Percentiles rank a stretch among this genome's conserved stretches.
These are phyloP conservation scores for Solea senegalensis DNA, from an alignment of 2,113 vertebrate genomes.

Conservation along the genomic window DNA sequence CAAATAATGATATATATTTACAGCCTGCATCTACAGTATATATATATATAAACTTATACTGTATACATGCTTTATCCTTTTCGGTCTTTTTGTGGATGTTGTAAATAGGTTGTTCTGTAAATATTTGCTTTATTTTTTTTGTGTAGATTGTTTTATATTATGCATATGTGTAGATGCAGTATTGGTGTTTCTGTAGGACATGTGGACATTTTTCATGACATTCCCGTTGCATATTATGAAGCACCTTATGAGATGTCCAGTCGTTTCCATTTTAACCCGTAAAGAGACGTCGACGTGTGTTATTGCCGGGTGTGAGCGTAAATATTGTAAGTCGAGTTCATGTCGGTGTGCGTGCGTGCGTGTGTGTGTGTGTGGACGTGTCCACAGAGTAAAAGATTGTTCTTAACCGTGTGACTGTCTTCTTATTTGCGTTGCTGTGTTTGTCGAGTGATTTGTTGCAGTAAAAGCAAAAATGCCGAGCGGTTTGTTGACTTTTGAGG, in stretches of 20 bases:
- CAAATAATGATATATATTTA: conserved; percentile 60
- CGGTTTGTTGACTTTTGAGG: not conserved
- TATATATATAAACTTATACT: conserved; percentile 32
- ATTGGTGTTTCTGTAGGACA: conserved; percentile 58
- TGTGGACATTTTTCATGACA: conserved; percentile 69
- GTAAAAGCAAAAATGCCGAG: not conserved
- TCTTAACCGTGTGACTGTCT: conserved; percentile 37
- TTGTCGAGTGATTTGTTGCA: not conserved
- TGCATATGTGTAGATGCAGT: conserved; percentile 69
- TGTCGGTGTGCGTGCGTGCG: conserved; percentile 12
- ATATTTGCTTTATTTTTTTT: conserved; percentile 77
- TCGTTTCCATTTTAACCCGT: conserved; percentile 48
- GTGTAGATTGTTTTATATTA: conserved; percentile 82
- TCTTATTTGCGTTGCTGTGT: conserved; percentile 11
- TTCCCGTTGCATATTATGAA: conserved; percentile 71
- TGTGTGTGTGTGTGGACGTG: conserved; percentile 19
- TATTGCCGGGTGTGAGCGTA: conserved; percentile 62
- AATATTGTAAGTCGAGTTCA: conserved; percentile 55
- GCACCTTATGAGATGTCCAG: conserved; percentile 77
- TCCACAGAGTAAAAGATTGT: conserved; percentile 71
- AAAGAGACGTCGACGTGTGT: conserved; percentile 39
- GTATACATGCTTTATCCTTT: conserved; percentile 26
- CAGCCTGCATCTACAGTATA: conserved; percentile 25
- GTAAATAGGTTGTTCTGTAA: conserved; percentile 79
- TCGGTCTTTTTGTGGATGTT: conserved; percentile 50